A percentile compares a stretch with the other conserved stretches of the same genome.
These are phyloP conservation scores for Platyura marginata DNA, from an alignment of 1,140 invertebrate genomes.

Conservation along the genomic window DNA sequence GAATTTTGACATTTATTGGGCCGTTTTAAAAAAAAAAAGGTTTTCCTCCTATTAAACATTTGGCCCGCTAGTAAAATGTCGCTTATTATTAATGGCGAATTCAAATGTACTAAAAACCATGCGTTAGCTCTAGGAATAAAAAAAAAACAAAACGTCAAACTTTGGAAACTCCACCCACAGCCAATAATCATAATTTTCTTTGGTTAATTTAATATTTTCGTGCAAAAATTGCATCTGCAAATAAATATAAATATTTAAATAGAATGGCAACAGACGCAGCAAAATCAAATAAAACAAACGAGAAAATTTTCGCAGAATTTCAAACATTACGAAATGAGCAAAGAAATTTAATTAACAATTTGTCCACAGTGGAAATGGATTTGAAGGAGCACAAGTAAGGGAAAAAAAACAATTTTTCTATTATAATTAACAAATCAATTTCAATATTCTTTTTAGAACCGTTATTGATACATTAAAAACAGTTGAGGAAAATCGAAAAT, in stretches of 20 bases:
- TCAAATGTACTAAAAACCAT: too few species aligned
- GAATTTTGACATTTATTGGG: too few species aligned
- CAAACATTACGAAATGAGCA: slow-evolving; percentile 76
- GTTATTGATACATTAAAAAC: slow-evolving; percentile 86
- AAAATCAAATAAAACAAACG: slow-evolving; percentile 32
- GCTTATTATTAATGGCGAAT: too few species aligned
- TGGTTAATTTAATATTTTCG: too few species aligned
- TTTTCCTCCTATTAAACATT: too few species aligned
- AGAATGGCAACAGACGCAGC: slow-evolving; percentile 25
- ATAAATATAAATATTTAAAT: slow-evolving; percentile 33
- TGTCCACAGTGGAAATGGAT: slow-evolving; percentile 82
- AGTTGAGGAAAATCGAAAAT: slow-evolving; percentile 70
- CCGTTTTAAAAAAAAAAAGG: too few species aligned
- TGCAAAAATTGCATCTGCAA: slow-evolving; percentile 14
- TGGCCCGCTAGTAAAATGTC: too few species aligned
- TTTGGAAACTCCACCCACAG: too few species aligned
- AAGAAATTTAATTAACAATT: slow-evolving; percentile 61
- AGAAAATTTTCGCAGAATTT: slow-evolving; percentile 74
- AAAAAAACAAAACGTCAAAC: too few species aligned
- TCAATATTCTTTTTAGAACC: slow-evolving; percentile 44
- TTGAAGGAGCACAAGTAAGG: slow-evolving; percentile 88
- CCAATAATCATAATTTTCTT: too few species aligned
- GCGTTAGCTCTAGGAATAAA: too few species aligned
- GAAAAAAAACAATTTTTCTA: slow-evolving; percentile 2
- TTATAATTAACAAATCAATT: slow-evolving; percentile 7